Percentiles rank a stretch among this genome's conserved stretches.
These are phyloP conservation scores for Lysandra coridon DNA, from an alignment of 2,888 invertebrate genomes.

Conservation along the genomic window DNA sequence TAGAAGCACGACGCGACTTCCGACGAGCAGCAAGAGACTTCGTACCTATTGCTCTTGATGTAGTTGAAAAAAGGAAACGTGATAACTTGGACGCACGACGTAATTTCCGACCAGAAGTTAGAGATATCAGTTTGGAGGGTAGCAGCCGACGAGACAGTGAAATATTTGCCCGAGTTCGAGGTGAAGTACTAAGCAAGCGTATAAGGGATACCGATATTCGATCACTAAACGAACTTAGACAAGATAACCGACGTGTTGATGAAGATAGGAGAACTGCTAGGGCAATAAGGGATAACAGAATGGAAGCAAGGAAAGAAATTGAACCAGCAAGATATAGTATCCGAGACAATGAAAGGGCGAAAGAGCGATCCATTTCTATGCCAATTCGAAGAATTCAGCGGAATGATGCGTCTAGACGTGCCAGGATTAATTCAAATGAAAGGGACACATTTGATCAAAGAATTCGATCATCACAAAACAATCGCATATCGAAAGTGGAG, in stretches of 20 bases:
- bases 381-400: neutral
- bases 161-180: neutral
- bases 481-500: neutral
- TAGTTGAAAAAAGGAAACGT: neutral
- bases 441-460: neutral
- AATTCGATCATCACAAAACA: neutral
- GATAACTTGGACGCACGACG: neutral
- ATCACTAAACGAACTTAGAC: neutral
- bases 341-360: neutral
- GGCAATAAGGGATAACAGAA: neutral
- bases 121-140: neutral
- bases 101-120: neutral
- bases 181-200: neutral
- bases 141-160: neutral
- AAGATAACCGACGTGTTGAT: slow-evolving; percentile 13
- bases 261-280: neutral
- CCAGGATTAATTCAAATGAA: neutral
- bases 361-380: neutral
- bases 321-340: neutral
- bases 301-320: neutral
- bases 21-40: no score
- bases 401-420: neutral
- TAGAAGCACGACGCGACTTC: no score
- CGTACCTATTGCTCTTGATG: neutral
- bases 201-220: neutral